Base-by-base conservation (phyloP, 92 coral and sea anemone species). In the Epizoanthus ramosus region DNA sequence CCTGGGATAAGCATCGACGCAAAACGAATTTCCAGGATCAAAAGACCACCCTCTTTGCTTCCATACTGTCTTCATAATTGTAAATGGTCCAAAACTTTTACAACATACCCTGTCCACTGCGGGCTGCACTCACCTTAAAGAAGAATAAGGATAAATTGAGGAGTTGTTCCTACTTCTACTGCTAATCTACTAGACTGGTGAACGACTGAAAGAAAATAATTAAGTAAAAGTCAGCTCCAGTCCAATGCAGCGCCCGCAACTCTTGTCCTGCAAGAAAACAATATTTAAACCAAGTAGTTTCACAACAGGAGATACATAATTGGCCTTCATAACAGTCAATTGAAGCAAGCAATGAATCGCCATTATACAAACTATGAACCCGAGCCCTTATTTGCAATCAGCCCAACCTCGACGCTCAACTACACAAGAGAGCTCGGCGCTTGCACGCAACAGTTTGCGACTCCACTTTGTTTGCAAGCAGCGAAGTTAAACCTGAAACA, bases 1-100 rank as follows among this genome's bases (percentile, higher is more conserved):
- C 82, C 82, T n/a, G 82, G 82, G 82, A 43, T 59, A 39, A 65
- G 59, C 82, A 61, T 39, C 71, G 82, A 77, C 64, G 57, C 82
- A 61, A 77, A 63, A 39, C 82, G 70, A 77, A 77, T 63, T 63
- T 41, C 10, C 71, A 61, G 24, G 41, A 41, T 72, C 60, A 50
- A 21, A 28, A 72, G 79, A 50, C 61, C 17, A 23, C 60, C 4
- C 35, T 72, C 6, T 33, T 33, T 3, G 72, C 72, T 8, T 67
- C 45, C 72, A 33, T 0, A 10, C 18, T 28, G 72, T 13, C 10
- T 33, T 50, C 3, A 50, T 12, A 50, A 50, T 12, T 50, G 54
- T 10, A 50, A 50, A 50, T 50, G 54, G 14, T 13, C 16, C 54
- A 9, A 50, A 50, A 9, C 15, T 50, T 50, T 50, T 50, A 50